Conservation (phyloP, 1,140 invertebrate species). For the Nomia melanderi region DNA sequence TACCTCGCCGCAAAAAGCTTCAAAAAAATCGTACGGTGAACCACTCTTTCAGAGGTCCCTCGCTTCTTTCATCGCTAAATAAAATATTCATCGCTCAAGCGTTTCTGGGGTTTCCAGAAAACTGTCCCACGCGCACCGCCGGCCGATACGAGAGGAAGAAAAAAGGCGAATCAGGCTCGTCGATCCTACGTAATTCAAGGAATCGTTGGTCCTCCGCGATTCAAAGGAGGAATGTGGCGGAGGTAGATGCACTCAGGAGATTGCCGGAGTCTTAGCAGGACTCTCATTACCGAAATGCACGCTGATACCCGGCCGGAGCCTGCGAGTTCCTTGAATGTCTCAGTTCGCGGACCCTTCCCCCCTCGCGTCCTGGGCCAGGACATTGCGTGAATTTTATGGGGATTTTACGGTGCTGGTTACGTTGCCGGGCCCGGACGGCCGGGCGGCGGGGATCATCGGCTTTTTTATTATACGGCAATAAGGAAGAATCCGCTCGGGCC, state of each 20-base stretch:
- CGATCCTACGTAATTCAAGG: not conserved
- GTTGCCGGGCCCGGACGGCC: conserved; percentile 17
- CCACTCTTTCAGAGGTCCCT: too few species aligned
- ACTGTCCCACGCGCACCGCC: too few species aligned
- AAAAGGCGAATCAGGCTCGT: too few species aligned
- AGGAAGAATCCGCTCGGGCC: conserved; percentile 54
- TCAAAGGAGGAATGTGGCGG: conserved; percentile 39
- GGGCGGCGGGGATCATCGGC: conserved; percentile 49
- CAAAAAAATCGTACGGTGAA: too few species aligned
- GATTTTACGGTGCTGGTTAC: conserved; percentile 33
- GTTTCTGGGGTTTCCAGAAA: too few species aligned
- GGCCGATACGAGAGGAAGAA: too few species aligned
- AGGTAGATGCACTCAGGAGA: conserved; percentile 54
- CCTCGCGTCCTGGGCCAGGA: not conserved
- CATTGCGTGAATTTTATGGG: conserved; percentile 45
- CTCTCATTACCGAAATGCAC: conserved; percentile 55
- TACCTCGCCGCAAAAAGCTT: too few species aligned
- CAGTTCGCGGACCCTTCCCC: not conserved
- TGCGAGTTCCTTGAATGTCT: not conserved
- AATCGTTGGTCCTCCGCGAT: conserved; percentile 18
- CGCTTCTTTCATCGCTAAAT: too few species aligned
- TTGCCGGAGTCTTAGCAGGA: conserved; percentile 22
- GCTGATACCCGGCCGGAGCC: not conserved
- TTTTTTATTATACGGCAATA: conserved; percentile 67
- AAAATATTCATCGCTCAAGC: too few species aligned